A percentile compares a stretch with the other conserved stretches of the same genome.
phyloP scores from a whole-genome alignment of 2,888 invertebrate genomes.

The Plutella xylostella region DNA sequence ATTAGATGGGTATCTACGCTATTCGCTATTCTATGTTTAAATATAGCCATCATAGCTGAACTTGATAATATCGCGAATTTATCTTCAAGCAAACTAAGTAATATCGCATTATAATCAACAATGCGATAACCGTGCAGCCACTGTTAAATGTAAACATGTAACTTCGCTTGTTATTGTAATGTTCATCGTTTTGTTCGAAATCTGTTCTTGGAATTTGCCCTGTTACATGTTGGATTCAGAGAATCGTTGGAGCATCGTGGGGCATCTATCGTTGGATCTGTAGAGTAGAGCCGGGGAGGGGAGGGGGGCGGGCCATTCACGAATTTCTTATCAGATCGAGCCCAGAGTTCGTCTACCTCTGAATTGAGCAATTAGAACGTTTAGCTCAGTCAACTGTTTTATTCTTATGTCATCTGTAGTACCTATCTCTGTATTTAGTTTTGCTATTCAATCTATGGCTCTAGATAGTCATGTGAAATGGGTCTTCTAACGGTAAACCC shows the following conservation, averaged over 20 bases:
- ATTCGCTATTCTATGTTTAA: neutral
- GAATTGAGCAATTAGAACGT: conserved; percentile 33
- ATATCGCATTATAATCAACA: no score
- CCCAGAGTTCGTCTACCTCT: conserved; percentile 41
- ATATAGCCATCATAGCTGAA: neutral
- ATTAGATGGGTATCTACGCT: neutral
- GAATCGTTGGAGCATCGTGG: conserved; percentile 14
- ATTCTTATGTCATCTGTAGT: no score
- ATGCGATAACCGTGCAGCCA: no score
- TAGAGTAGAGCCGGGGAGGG: conserved; percentile 9
- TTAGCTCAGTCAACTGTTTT: neutral
- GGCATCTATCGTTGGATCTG: conserved; percentile 25
- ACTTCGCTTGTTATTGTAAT: no score
- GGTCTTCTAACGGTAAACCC: no score
- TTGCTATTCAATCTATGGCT: no score
- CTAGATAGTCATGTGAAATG: no score
- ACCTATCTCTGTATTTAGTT: no score
- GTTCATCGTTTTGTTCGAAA: no score
- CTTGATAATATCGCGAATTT: neutral
- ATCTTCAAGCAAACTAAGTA: neutral
- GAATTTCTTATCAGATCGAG: conserved; percentile 35
- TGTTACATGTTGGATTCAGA: no score
- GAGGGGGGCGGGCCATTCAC: conserved; percentile 51
- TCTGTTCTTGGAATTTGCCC: no score
- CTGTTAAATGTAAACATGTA: no score